Base-by-base conservation (phyloP, 2,888 invertebrate species). In the Oxyscelio sp. region DNA sequence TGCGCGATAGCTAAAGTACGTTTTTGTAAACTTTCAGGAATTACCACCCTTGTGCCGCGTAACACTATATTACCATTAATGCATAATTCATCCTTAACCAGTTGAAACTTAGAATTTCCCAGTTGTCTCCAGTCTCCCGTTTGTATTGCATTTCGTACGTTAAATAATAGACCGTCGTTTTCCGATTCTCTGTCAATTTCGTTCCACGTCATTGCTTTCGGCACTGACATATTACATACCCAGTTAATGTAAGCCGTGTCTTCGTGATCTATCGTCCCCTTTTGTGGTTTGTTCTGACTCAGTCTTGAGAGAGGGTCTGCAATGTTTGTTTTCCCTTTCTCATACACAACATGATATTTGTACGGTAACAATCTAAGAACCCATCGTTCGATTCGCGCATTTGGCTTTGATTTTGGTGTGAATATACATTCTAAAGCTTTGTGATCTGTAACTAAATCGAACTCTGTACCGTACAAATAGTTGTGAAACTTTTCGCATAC, bases 401-500 rank as follows among this genome's bases (percentile, higher is more conserved):
- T 75, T 22, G 88, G 85, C 66, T 85, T 73, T 0, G 88, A 86
- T 15, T 8, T 34, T 70, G 83, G 78, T 4, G 77, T 82, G 85
- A 89, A 90, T 31, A 91, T 87, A 11, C 43, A 87, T 27, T 90
- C 87, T 8, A 94, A 82, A 0, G 94, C 93, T 59, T 89, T 90
- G 48, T 89, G 88, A 22, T 90, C 87, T 0, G 85, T 89, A 5
- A 86, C 65, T 2, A 91, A 83, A 0, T 89, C 91, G 85, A 95
- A 95, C 11, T 90, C 86, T 4, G 91, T 85, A 4, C 94, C 94
- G 75, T 87, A 92, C 0, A 94, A 63, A 80, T 92, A 95, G 34
- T 90, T 85, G 58, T 93, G 89, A 83, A n/a, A n/a, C n/a, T n/a
- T n/a, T n/a, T n/a, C n/a, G n/a, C n/a, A n/a, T n/a, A n/a, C n/a